Conservation (phyloP, 2,888 invertebrate species). For the Helleia helle region DNA sequence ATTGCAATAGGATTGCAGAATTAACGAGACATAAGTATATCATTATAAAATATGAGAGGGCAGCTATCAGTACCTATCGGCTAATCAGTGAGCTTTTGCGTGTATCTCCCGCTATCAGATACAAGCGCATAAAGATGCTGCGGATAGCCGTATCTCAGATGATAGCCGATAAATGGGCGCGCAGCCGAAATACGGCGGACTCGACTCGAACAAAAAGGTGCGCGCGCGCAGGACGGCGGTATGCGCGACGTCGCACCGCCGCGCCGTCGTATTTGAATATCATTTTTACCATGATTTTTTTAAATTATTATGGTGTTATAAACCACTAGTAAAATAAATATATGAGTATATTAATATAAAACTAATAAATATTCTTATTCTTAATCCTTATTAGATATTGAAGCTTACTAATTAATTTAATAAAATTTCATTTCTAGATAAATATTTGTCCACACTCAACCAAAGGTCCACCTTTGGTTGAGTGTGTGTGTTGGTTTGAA, state of each 20-base stretch:
- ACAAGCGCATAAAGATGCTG: slow-evolving; percentile 52
- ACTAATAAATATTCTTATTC: too few species aligned
- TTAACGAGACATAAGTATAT: slow-evolving; percentile 26
- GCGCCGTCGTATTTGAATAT: too few species aligned
- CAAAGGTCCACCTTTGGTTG: too few species aligned
- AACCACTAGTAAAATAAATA: too few species aligned
- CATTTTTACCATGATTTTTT: too few species aligned
- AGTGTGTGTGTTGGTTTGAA: too few species aligned
- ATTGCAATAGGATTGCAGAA: slow-evolving; percentile 13
- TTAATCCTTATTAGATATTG: too few species aligned
- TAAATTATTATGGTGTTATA: too few species aligned
- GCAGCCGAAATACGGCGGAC: slow-evolving; percentile 64
- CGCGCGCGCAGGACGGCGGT: slow-evolving; percentile 34
- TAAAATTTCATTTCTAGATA: too few species aligned
- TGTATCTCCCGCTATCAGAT: slow-evolving; percentile 45
- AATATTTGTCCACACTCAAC: too few species aligned
- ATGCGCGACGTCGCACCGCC: slow-evolving; percentile 28
- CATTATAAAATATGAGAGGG: slow-evolving; percentile 32
- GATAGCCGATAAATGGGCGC: slow-evolving; percentile 58
- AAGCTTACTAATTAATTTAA: too few species aligned
- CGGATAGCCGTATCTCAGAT: slow-evolving; percentile 61
- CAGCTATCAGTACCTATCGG: slow-evolving; percentile 37
- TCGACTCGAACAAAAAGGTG: slow-evolving; percentile 51
- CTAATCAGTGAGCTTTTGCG: slow-evolving; percentile 50
- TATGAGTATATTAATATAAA: too few species aligned